Evolutionary conservation across 2,888 invertebrate species (phyloP).

Genomic region (Adelphocoris suturalis): DNA sequence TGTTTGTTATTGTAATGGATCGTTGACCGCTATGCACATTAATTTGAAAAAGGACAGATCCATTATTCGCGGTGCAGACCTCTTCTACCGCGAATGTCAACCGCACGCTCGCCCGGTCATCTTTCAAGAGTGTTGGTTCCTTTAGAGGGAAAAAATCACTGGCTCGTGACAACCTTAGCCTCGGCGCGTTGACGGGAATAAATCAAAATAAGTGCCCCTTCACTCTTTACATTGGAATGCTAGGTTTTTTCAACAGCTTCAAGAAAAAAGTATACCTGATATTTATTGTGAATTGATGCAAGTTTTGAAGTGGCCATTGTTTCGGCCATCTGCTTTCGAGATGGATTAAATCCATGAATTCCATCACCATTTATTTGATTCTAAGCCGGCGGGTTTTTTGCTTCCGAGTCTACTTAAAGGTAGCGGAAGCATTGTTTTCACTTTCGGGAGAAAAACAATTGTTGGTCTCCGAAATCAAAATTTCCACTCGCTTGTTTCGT

Average conservation of each 20-base stretch:
- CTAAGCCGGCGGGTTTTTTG: no score
- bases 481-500: no score
- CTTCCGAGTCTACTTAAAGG: no score
- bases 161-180: slow-evolving; percentile 49
- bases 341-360: neutral
- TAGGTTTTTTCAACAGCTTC: neutral
- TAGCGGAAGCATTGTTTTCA: no score
- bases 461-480: no score
- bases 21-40: neutral
- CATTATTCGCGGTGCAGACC: neutral
- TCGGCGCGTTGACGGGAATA: slow-evolving; percentile 42
- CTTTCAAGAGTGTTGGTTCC: slow-evolving; percentile 12
- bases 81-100: slow-evolving; percentile 27
- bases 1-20: neutral
- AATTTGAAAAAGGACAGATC: neutral
- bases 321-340: neutral
- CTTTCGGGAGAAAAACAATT: no score
- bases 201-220: slow-evolving; percentile 21
- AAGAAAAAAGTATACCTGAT: neutral
- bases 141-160: slow-evolving; percentile 13
- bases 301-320: neutral
- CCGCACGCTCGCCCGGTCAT: slow-evolving; percentile 5
- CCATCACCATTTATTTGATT: neutral
- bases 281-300: neutral
- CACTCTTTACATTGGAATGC: neutral